Evolutionary conservation across 37 sponge, comb jelly and placozoan genomes (phyloP), one percentile per base, ranked within the genome.

Genomic region (Crambe crambe): DNA sequence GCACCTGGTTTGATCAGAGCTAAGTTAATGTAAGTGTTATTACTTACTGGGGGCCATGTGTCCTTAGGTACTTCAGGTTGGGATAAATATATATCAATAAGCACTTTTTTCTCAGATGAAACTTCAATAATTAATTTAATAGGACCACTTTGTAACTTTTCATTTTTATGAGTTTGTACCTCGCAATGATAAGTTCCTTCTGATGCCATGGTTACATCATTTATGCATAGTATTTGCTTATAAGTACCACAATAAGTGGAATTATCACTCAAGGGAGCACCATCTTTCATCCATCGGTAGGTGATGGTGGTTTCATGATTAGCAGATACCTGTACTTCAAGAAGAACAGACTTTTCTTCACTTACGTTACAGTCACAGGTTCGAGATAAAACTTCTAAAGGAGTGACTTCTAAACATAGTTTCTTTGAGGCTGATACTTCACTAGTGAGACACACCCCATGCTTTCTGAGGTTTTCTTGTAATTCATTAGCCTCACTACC

Each of bases 21-120:
- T 18, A 75, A 31, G n/a, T 75, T 75, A 34, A 75, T 58, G 39
- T 29, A 75, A 20, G 18, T 1, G 4, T 2, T 75, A n/a, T n/a
- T n/a, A 36, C 22, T 0, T 22, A 75, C 39, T 29, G 75, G 75
- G 20, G 75, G 75, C 75, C 75, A 75, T 3, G 58, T n/a, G 38
- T 58, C 75, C 36, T 51, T n/a, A 20, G 57, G 56, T 10, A 73
- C 74, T 22, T 73, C 74, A 6, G 35, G 35, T 3, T 73, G 30
- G 15, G 9, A 23, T 6, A 0, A 54, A 29, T 73, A 73, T 26
- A 51, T 42, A 2, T 23, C 9, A 8, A 20, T 20, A 12, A 31
- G 35, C 2, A 34, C 15, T 20, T 65, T 8, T 34, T 32, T 65
- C 10, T 29, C 35, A 17, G 66, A 34, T 31, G 35, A 34, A 32